phyloP scores from a whole-genome alignment of 2,113 vertebrate genomes.

The Etia nguti region DNA sequence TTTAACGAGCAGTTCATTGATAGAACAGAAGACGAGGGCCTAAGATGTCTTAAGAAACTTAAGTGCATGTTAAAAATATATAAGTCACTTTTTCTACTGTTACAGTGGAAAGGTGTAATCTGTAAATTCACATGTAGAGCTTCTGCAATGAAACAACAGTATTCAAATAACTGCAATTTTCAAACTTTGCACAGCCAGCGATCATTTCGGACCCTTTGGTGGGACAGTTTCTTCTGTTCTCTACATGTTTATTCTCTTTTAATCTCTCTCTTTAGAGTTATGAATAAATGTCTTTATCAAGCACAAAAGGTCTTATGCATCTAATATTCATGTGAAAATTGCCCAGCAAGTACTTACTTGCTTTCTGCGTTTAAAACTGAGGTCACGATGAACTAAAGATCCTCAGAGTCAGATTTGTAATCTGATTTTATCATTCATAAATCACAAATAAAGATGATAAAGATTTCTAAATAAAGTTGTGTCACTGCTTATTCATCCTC shows the following conservation, averaged over 20 bases:
- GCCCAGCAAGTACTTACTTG: neutral
- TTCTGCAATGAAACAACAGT: neutral
- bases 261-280: neutral
- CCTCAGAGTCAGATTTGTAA: neutral
- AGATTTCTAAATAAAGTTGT: neutral
- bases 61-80: neutral
- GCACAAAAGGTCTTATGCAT: neutral
- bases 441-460: neutral
- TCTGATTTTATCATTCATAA: neutral
- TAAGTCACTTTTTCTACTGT: neutral
- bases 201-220: neutral
- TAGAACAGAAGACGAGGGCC: neutral
- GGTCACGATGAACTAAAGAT: neutral
- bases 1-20: neutral
- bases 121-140: neutral
- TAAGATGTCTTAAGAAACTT: neutral
- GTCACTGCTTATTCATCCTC: neutral
- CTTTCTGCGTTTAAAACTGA: neutral
- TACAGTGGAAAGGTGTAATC: accelerated
- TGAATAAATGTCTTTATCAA: neutral
- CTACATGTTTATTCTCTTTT: neutral
- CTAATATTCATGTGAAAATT: neutral
- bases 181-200: neutral
- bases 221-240: neutral
- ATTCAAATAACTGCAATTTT: neutral